Evolutionary conservation across 2,888 invertebrate species (phyloP).

Genomic region (Osedax frankpressi): DNA sequence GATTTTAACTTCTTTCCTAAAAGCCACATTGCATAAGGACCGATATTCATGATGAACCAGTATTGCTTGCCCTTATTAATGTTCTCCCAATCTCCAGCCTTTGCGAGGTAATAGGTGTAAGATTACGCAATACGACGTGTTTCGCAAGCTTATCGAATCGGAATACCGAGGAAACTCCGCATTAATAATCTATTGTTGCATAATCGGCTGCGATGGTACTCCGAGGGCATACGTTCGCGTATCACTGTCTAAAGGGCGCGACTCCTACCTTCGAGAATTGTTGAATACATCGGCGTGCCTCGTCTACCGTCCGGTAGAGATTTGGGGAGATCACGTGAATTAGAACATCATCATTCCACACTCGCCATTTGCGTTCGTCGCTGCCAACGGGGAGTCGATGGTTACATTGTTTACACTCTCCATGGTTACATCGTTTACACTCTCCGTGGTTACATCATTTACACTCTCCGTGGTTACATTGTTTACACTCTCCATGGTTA

Average conservation of each 20-base stretch:
- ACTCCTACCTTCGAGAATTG: neutral
- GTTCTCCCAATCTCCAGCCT: slow-evolving; percentile 79
- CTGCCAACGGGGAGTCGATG: slow-evolving; percentile 40
- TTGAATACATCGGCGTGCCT: slow-evolving; percentile 77
- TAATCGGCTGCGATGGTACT: neutral
- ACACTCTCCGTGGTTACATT: neutral
- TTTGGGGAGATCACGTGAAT: slow-evolving; percentile 92
- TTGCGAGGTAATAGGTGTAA: slow-evolving; percentile 62
- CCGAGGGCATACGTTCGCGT: neutral
- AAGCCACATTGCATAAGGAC: slow-evolving; percentile 75
- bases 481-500: neutral
- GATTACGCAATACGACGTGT: too few relatives aligned
- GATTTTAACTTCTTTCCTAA: slow-evolving; percentile 77
- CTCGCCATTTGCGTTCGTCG: slow-evolving; percentile 83
- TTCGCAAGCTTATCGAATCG: too few relatives aligned
- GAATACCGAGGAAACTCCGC: too few relatives aligned
- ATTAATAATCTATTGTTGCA: too few relatives aligned
- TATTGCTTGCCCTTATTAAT: slow-evolving; percentile 77
- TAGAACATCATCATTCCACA: slow-evolving; percentile 79
- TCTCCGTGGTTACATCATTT: too few relatives aligned
- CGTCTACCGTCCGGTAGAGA: slow-evolving; percentile 72
- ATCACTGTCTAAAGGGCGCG: slow-evolving; percentile 1
- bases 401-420: neutral
- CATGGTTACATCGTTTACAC: neutral
- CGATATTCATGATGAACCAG: slow-evolving; percentile 72